These are phyloP conservation scores for Cephalophus harveyi DNA, from an alignment of 2,113 vertebrate genomes.

Conservation along the genomic window DNA sequence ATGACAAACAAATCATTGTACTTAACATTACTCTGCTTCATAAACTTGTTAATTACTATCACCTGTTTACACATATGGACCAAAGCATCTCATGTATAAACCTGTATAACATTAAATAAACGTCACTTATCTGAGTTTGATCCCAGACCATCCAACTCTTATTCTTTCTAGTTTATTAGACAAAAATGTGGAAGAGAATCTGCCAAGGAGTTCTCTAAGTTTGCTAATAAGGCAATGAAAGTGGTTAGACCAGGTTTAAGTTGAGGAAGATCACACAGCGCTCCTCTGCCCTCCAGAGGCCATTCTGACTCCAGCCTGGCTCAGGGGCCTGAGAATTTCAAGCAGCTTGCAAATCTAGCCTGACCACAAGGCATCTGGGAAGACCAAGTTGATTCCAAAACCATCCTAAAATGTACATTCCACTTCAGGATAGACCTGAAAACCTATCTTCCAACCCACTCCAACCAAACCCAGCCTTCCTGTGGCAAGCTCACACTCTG, in stretches of 20 bases:
- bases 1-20: not conserved
- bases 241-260: not conserved
- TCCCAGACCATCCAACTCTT: not conserved
- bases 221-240: not conserved
- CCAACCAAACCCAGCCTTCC: not conserved
- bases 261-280: not conserved
- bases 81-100: not conserved
- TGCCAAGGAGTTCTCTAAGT: not conserved
- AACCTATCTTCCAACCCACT: not conserved
- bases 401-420: not conserved
- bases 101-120: constrained; percentile 1
- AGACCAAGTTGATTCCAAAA: not conserved
- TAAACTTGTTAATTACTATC: not conserved
- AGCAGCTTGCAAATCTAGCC: not conserved
- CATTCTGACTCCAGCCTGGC: not conserved
- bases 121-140: not conserved
- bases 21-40: not conserved
- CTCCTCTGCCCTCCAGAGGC: constrained; percentile 28
- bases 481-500: not conserved
- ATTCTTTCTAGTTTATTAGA: constrained; percentile 5
- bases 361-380: not conserved
- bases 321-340: not conserved
- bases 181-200: not conserved
- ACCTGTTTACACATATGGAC: not conserved
- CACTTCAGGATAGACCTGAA: not conserved